Percentiles rank a stretch among this genome's conserved stretches.
Conservation (phyloP, 2,113 vertebrate species). For the Arvicanthis niloticus region DNA sequence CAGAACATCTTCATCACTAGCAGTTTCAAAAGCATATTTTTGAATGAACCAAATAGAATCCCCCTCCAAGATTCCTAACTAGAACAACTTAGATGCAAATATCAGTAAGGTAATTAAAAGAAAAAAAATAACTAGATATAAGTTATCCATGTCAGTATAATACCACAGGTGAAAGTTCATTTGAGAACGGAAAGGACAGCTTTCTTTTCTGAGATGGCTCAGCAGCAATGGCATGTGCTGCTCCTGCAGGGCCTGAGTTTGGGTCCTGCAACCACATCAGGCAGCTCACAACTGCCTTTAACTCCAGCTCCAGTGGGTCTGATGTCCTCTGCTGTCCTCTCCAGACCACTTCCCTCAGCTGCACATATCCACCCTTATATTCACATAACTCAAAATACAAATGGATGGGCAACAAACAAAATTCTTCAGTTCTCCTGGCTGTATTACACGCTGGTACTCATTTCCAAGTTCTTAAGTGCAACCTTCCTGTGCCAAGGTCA, state of each 20-base stretch:
- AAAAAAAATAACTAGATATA: conserved; percentile 1
- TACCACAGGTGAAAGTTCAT: neutral
- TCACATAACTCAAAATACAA: neutral
- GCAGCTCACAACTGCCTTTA: neutral
- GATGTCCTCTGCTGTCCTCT: neutral
- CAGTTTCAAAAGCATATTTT: conserved; percentile 41
- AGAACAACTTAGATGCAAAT: conserved; percentile 2
- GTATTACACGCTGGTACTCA: neutral
- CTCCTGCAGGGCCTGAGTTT: neutral
- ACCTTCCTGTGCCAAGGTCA: neutral
- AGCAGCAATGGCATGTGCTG: neutral
- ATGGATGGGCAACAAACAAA: neutral
- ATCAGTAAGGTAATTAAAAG: conserved; percentile 12
- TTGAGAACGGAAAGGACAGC: neutral
- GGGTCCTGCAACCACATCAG: neutral
- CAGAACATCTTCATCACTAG: neutral
- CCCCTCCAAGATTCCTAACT: neutral
- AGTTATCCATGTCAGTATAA: neutral
- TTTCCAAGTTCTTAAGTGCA: neutral
- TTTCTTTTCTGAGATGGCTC: too few species aligned
- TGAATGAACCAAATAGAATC: neutral
- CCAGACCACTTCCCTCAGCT: neutral
- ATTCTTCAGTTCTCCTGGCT: conserved; percentile 12
- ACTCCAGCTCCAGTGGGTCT: neutral
- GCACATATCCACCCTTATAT: neutral